A percentile compares a stretch with the other conserved stretches of the same genome.
These are phyloP conservation scores for Ichneumon xanthorius DNA, from an alignment of 2,888 invertebrate genomes.

Conservation along the genomic window DNA sequence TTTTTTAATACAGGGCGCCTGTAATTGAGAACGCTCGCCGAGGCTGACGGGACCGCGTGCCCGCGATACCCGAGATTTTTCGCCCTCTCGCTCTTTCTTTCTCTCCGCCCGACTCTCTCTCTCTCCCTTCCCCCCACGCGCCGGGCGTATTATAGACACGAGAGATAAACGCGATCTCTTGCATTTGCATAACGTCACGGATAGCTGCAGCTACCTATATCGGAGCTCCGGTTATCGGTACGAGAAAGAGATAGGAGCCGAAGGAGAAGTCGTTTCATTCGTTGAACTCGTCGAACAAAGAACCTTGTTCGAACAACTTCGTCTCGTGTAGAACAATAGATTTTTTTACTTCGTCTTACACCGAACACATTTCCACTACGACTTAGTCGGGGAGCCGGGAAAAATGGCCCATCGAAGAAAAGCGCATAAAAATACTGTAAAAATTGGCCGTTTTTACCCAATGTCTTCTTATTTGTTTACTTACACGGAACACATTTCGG, in stretches of 20 bases:
- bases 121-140: neutral
- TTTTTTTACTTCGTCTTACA: neutral
- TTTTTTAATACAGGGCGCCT: constrained; percentile 53
- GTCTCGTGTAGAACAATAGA: neutral
- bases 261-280: constrained; percentile 70
- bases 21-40: constrained; percentile 64
- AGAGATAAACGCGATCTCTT: constrained; percentile 35
- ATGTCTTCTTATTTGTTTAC: too few relatives aligned
- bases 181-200: constrained; percentile 61
- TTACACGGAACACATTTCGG: too few relatives aligned
- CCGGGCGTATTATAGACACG: neutral
- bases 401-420: too few relatives aligned
- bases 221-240: constrained; percentile 21
- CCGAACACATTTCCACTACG: too few relatives aligned
- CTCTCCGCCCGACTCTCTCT: neutral
- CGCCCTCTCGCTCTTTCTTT: constrained; percentile 59
- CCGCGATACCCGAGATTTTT: constrained; percentile 71
- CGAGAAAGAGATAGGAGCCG: constrained; percentile 13
- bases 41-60: constrained; percentile 63
- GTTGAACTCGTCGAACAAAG: constrained; percentile 64
- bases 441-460: too few relatives aligned
- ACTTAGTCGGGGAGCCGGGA: too few relatives aligned
- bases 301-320: constrained; percentile 48
- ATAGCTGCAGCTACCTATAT: constrained; percentile 44
- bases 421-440: too few relatives aligned